A percentile compares a stretch with the other conserved stretches of the same genome.
phyloP scores from a whole-genome alignment of 1,140 invertebrate species.

The Tetramorium simillimum region DNA sequence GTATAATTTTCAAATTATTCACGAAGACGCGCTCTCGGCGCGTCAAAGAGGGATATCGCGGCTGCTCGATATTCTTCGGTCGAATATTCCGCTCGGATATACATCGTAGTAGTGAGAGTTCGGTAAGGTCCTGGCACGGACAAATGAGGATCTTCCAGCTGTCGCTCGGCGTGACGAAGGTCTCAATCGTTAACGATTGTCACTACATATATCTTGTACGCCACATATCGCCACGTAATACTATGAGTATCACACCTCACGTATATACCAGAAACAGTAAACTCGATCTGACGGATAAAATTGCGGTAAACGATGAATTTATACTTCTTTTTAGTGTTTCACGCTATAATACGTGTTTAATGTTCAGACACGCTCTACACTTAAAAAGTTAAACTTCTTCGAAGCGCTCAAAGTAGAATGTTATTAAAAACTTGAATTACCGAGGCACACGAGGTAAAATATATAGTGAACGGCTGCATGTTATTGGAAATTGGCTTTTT shows the following conservation, averaged over 20 bases:
- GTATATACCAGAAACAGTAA: neutral
- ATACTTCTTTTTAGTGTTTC: neutral
- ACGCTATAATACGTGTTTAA: constrained; percentile 6
- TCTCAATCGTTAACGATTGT: constrained; percentile 56
- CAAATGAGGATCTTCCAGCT: constrained; percentile 59
- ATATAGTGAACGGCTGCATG: constrained; percentile 19
- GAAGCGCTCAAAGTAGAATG: neutral
- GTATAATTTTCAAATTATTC: constrained; percentile 62
- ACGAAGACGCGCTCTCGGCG: neutral
- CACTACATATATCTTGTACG: neutral
- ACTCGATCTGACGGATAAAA: neutral
- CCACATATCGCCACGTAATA: neutral
- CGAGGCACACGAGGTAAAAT: neutral
- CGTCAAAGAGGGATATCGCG: constrained; percentile 11
- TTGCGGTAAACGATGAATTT: constrained; percentile 5
- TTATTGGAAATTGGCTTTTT: constrained; percentile 42
- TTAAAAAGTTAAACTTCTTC: constrained; percentile 25
- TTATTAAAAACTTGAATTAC: constrained; percentile 53
- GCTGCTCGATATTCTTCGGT: constrained; percentile 24
- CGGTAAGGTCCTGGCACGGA: constrained; percentile 1
- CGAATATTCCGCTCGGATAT: neutral
- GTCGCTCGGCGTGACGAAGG: constrained; percentile 59
- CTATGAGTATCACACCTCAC: neutral
- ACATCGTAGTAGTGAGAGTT: neutral
- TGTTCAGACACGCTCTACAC: neutral